phyloP scores from a whole-genome alignment of 2,113 vertebrate species.

The Zosterops pallidus region DNA sequence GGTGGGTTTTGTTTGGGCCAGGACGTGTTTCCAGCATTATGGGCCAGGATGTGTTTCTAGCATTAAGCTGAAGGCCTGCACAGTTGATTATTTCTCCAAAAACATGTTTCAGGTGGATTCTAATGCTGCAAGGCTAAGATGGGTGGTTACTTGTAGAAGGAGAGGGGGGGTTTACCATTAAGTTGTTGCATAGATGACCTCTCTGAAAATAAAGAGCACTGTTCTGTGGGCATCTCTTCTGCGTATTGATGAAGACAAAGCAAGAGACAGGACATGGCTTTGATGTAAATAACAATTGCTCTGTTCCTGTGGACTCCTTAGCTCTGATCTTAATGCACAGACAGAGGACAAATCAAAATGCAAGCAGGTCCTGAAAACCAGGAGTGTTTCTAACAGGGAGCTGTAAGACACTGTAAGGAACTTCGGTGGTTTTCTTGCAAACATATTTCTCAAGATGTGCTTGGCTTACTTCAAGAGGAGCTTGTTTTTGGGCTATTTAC shows the following conservation, averaged over 20 bases:
- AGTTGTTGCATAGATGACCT: background rate
- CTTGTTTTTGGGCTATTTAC: background rate
- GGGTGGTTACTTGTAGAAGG: background rate
- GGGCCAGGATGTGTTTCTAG: background rate
- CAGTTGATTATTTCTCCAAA: background rate
- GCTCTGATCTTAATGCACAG: background rate
- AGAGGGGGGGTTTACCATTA: background rate
- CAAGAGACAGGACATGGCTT: background rate
- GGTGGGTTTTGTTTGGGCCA: background rate
- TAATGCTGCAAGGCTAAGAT: background rate
- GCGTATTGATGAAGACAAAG: background rate
- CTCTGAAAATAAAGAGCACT: background rate
- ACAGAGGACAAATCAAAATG: background rate
- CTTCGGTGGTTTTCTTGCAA: background rate
- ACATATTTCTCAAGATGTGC: accelerated
- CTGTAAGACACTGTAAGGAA: background rate
- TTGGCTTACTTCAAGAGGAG: background rate
- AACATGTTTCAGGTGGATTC: background rate
- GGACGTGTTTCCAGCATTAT: accelerated
- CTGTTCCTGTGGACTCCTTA: background rate
- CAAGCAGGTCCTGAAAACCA: background rate
- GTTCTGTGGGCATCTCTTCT: background rate
- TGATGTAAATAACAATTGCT: background rate
- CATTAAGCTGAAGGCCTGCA: background rate
- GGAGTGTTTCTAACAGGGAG: background rate